Conservation (phyloP, 2,888 invertebrate species). For the Mantis religiosa region DNA sequence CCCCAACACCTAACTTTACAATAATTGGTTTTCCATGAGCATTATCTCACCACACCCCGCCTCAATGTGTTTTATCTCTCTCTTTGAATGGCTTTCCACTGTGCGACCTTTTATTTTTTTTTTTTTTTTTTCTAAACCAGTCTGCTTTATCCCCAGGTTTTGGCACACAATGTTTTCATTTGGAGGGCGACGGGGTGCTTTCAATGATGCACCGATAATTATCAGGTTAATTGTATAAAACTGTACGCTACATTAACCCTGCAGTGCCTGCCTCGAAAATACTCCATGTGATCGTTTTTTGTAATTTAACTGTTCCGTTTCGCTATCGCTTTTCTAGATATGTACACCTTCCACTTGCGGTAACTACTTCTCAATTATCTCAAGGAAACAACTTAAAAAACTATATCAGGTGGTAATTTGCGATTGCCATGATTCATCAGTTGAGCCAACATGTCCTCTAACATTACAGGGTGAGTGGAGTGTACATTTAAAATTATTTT, state of each 20-base stretch:
- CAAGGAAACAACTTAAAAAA: no score
- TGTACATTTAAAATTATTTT: no score
- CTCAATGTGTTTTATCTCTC: constrained; percentile 13
- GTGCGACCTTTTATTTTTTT: not conserved
- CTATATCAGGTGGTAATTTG: no score
- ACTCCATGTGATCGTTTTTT: not conserved
- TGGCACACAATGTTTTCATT: not conserved
- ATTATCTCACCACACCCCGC: constrained; percentile 24
- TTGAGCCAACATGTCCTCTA: no score
- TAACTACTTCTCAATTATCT: no score
- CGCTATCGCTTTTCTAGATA: no score
- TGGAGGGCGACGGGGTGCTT: not conserved
- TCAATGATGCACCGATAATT: not conserved
- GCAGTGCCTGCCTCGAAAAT: not conserved
- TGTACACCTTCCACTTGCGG: no score
- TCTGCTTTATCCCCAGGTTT: not conserved
- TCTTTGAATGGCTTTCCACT: constrained; percentile 15
- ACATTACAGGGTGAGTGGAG: no score
- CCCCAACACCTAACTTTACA: constrained; percentile 22
- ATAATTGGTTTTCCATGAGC: constrained; percentile 31
- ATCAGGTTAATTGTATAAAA: not conserved
- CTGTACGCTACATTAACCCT: not conserved
- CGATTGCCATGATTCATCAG: no score
- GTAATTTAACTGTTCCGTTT: no score
- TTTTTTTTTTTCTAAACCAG: not conserved